Conservation (phyloP, 2,113 vertebrate species). For the Mirounga angustirostris region DNA sequence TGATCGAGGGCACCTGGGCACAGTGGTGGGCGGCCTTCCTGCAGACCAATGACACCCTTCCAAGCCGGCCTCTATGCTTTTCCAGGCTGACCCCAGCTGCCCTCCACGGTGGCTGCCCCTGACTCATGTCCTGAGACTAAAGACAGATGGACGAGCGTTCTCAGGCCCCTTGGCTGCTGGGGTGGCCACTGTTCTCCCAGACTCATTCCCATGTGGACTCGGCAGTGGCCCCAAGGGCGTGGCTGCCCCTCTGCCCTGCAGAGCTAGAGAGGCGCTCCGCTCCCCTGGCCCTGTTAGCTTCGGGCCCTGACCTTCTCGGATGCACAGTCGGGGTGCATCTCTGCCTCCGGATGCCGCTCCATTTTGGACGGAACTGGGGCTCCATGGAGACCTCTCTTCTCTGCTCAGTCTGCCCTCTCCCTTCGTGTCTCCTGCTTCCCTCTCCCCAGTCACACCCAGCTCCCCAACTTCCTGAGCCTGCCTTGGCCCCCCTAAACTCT, state of each 20-base stretch:
- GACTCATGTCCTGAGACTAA: accelerated
- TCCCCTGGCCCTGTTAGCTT: accelerated
- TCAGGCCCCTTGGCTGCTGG: not conserved
- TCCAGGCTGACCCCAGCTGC: not conserved
- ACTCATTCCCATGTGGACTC: accelerated
- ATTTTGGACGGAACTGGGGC: not conserved
- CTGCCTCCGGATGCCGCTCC: not conserved
- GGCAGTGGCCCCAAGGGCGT: not conserved
- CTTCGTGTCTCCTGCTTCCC: accelerated
- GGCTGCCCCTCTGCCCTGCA: not conserved
- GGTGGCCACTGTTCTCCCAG: not conserved
- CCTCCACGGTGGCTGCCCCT: not conserved
- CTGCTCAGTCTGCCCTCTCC: not conserved
- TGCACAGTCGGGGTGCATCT: accelerated
- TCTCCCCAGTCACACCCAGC: accelerated
- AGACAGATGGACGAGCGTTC: accelerated
- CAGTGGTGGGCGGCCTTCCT: not conserved
- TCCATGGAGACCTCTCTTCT: not conserved
- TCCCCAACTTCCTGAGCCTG: not conserved
- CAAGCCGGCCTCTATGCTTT: not conserved
- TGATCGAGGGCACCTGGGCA: accelerated
- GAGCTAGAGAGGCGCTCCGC: not conserved
- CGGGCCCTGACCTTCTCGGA: not conserved
- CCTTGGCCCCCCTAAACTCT: not conserved
- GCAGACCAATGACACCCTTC: not conserved